phyloP scores from a whole-genome alignment of 2,888 invertebrate species.

The Mesochorus sp. region DNA sequence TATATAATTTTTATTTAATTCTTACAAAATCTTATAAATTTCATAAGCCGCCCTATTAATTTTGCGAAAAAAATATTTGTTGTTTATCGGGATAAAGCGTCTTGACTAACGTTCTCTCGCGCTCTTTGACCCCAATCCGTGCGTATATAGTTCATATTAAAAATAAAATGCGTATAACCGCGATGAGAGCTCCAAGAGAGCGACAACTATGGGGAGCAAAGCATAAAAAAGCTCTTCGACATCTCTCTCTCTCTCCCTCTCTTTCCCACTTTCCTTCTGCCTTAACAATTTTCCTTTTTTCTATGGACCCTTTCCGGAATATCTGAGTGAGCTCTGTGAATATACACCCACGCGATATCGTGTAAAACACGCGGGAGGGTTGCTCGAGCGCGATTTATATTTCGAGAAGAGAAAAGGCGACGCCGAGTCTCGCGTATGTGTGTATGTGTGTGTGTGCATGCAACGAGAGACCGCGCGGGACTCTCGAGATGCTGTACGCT shows the following conservation, averaged over 20 bases:
- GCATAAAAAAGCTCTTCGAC: slow-evolving; percentile 44
- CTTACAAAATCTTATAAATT: background rate
- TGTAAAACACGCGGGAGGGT: slow-evolving; percentile 24
- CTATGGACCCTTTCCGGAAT: slow-evolving; percentile 43
- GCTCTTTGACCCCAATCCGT: slow-evolving; percentile 38
- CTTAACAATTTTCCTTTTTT: slow-evolving; percentile 26
- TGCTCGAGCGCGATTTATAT: slow-evolving; percentile 56
- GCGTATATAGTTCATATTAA: background rate
- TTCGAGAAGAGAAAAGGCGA: slow-evolving; percentile 44
- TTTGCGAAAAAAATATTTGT: background rate
- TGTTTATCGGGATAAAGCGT: background rate
- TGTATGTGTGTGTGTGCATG: slow-evolving; percentile 20
- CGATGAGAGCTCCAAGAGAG: slow-evolving; percentile 40
- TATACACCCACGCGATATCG: slow-evolving; percentile 6
- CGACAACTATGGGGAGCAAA: slow-evolving; percentile 35
- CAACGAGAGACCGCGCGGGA: slow-evolving; percentile 42
- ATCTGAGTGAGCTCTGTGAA: slow-evolving; percentile 28
- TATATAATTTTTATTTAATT: too few species aligned
- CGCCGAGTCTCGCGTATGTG: slow-evolving; percentile 21
- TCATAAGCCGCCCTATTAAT: background rate
- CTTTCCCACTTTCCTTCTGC: background rate
- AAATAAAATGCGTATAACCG: slow-evolving; percentile 41
- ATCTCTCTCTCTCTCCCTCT: slow-evolving; percentile 1
- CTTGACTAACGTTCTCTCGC: background rate
- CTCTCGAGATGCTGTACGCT: slow-evolving; percentile 59